Evolutionary conservation across 2,888 invertebrate species (phyloP), one percentile per base, ranked within the genome.

Genomic region (Sarcophaga carnaria): DNA sequence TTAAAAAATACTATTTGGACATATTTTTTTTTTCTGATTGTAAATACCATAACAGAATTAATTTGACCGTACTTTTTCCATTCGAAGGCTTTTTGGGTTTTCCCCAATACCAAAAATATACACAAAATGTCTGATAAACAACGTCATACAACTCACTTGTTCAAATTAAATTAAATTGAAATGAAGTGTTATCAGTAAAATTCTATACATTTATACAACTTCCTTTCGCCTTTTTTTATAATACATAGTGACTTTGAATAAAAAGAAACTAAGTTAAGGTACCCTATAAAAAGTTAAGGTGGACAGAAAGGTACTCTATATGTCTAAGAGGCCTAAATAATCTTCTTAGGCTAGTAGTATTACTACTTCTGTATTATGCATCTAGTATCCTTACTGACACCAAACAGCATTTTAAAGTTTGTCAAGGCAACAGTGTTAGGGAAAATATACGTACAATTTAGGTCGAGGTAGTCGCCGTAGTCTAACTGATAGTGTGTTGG

Each of bases 41-140:
- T 14, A 54, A 54, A 17, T 54, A 5, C 12, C 54, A 54, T 12
- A 54, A 54, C 12, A 54, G 17, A 54, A 54, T 17, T 59, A 37
- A 72, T 72, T 72, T 20, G 17, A 6, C 5, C 4, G 60, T 10
- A 59, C 25, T n/a, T 45, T 45, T 45, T 17, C 10, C 5, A 22
- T 25, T 70, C 14, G 27, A 25, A 54, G 12, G 66, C 27, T 49
- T 59, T 77, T 77, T 77, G 77, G 67, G 37, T 67, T 67, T 77
- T 77, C n/a, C 66, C 76, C 25, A 20, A 64, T 47, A 64, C 4
- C 49, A 76, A 54, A 67, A 20, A 45, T 20, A 37, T 27, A 20
- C 11, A 37, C n/a, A 59, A 67, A 64, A n/a, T 54, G 6, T 27
- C 37, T 76, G 64, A 76, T 66, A 49, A 54, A 76, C n/a, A 49